phyloP scores from a whole-genome alignment of 2,797 vertebrate genomes.

The Anguilla marmorata region DNA sequence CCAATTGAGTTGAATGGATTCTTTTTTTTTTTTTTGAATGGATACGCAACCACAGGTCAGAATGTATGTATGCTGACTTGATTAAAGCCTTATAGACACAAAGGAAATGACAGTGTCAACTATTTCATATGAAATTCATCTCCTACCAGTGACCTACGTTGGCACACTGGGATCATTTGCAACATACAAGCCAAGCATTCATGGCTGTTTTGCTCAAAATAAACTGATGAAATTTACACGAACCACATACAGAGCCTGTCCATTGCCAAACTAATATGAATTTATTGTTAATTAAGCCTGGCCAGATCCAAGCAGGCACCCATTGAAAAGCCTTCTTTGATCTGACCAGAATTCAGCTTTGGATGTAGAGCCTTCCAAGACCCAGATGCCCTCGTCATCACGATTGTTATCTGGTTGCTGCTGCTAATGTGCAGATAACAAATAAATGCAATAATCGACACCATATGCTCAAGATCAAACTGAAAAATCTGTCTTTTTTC shows the following conservation, averaged over 20 bases:
- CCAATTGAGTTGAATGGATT: not conserved
- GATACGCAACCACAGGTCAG: not conserved
- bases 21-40: not conserved
- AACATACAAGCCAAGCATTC: constrained; percentile 9
- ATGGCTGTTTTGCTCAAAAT: not conserved
- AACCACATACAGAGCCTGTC: not conserved
- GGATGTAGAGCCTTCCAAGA: not conserved
- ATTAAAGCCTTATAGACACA: not conserved
- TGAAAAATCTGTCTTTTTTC: not conserved
- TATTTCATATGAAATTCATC: too few species aligned
- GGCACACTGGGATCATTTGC: not conserved
- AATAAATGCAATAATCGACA: not conserved
- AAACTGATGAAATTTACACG: not conserved
- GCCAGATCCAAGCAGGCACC: not conserved
- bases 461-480: not conserved
- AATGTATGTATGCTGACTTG: not conserved
- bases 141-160: not conserved
- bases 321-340: not conserved
- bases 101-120: not conserved
- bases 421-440: not conserved
- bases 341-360: not conserved
- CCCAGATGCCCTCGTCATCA: not conserved
- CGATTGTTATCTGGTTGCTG: not conserved
- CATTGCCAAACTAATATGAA: not conserved
- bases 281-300: not conserved